These are phyloP conservation scores for Macheiramphus alcinus DNA, from an alignment of 2,113 vertebrate species.

Conservation along the genomic window DNA sequence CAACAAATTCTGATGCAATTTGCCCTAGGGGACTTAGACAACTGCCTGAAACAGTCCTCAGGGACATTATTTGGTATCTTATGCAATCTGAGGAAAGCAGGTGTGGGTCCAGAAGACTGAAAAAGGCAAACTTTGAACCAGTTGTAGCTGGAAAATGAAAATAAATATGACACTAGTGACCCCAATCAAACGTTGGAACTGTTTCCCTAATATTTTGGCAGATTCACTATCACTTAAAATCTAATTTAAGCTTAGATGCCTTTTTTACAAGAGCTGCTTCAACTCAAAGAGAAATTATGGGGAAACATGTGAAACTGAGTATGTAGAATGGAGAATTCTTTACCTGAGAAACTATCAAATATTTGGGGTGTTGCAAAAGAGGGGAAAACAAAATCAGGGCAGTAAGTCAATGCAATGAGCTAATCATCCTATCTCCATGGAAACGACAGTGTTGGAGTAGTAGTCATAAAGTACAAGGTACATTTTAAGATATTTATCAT, in stretches of 20 bases:
- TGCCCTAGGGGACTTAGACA: background rate
- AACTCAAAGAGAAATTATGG: background rate
- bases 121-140: background rate
- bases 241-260: background rate
- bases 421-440: conserved; percentile 8
- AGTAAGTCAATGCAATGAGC: background rate
- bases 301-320: background rate
- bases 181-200: background rate
- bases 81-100: background rate
- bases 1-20: background rate
- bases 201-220: background rate
- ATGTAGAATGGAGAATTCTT: background rate
- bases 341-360: background rate
- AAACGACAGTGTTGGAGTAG: background rate
- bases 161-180: background rate
- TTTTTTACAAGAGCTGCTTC: background rate
- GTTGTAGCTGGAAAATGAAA: background rate
- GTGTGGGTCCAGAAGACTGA: background rate
- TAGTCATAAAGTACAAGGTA: background rate
- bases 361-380: background rate
- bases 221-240: background rate
- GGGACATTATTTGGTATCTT: background rate
- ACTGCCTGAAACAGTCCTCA: background rate
- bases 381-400: background rate
- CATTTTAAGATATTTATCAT: background rate